These are phyloP conservation scores for Asteroscopus sphinx DNA, from an alignment of 2,888 invertebrate genomes.

Conservation along the genomic window DNA sequence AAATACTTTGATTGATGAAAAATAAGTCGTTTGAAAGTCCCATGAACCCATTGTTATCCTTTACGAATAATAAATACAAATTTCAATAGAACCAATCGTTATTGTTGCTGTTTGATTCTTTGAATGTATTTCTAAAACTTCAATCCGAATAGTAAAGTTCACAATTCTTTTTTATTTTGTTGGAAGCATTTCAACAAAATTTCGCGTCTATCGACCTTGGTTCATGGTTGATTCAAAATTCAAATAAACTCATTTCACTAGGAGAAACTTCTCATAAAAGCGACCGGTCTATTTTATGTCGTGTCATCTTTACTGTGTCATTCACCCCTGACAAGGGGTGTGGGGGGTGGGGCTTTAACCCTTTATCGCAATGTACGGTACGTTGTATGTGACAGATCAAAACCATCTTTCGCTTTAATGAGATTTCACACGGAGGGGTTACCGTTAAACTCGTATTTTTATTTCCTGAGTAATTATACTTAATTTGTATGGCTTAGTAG, in stretches of 20 bases:
- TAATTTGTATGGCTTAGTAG: constrained; percentile 9
- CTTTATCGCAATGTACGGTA: constrained; percentile 55
- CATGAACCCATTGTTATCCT: no score
- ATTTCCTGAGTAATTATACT: constrained; percentile 35
- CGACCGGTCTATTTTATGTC: constrained; percentile 73
- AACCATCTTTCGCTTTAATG: constrained; percentile 54
- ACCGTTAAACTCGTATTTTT: constrained; percentile 30
- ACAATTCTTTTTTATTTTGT: no score
- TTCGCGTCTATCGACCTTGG: constrained; percentile 41
- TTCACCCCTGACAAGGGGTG: constrained; percentile 63
- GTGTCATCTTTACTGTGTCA: constrained; percentile 67
- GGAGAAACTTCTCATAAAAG: constrained; percentile 65
- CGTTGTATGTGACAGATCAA: constrained; percentile 61
- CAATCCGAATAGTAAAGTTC: no score
- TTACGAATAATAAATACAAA: no score
- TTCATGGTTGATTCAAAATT: constrained; percentile 28
- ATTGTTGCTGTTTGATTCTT: no score
- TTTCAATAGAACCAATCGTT: no score
- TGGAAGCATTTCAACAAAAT: constrained; percentile 24
- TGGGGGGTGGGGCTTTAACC: constrained; percentile 55
- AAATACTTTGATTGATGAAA: no score
- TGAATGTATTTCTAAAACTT: no score
- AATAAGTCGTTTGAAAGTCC: no score
- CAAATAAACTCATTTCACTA: constrained; percentile 56
- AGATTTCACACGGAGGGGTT: constrained; percentile 45